A percentile compares a stretch with the other conserved stretches of the same genome.
Conservation (phyloP, 2,888 invertebrate genomes). For the Mythimna pallens region DNA sequence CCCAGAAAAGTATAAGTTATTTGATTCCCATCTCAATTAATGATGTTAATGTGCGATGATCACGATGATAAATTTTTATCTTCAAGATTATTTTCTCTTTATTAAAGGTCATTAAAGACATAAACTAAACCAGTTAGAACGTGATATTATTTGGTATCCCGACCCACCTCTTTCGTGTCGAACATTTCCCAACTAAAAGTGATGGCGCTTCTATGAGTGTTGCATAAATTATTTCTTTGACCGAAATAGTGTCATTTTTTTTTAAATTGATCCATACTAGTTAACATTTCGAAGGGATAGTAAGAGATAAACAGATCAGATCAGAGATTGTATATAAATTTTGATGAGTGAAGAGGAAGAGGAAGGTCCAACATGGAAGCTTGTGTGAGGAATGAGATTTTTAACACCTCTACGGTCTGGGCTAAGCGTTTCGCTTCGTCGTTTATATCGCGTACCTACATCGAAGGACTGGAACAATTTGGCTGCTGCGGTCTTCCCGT, state of each 20-base stretch:
- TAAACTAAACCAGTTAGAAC: slow-evolving; percentile 31
- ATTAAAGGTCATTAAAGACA: slow-evolving; percentile 15
- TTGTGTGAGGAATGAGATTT: background rate
- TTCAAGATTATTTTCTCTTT: slow-evolving; percentile 2
- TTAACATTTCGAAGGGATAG: too few species aligned
- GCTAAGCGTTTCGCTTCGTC: too few species aligned
- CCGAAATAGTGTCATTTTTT: background rate
- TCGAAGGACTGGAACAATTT: too few species aligned
- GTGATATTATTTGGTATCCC: slow-evolving; percentile 2
- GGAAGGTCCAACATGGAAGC: too few species aligned
- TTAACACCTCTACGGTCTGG: background rate
- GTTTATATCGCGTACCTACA: too few species aligned
- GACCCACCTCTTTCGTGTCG: slow-evolving; percentile 34
- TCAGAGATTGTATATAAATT: too few species aligned
- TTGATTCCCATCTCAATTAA: background rate
- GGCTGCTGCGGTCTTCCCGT: too few species aligned
- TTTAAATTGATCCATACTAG: too few species aligned
- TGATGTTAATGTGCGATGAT: background rate
- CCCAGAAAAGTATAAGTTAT: too few species aligned
- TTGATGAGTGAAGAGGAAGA: too few species aligned
- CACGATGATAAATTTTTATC: background rate
- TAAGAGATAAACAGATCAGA: too few species aligned
- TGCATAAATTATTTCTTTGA: slow-evolving; percentile 27
- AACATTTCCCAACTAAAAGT: slow-evolving; percentile 18
- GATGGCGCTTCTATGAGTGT: background rate